Evolutionary conservation across 2,797 vertebrate genomes (phyloP), one percentile per base, ranked within the genome.

Genomic region (Aldrovandia affinis): DNA sequence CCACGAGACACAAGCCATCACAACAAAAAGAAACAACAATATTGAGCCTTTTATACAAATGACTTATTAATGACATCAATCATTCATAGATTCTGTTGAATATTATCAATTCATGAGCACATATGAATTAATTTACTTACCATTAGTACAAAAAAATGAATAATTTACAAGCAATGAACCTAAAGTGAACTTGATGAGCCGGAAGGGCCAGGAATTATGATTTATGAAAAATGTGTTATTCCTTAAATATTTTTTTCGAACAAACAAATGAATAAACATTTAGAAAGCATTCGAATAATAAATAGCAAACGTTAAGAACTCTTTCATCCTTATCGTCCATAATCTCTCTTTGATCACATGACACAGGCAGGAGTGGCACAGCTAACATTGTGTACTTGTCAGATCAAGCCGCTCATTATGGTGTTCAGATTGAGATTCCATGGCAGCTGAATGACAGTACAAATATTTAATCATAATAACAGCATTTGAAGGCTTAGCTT

Each of bases 261-360:
- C 12, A 14, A 30, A 14, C n/a, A 2, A 70, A 22, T 36, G 22
- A 30, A 68, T 70, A 39, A 36, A 39, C 30, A 70, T 39, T 1
- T 36, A 70, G 8, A 15, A 70, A 22, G 8, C 70, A 50, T 78
- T 78, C 25, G n/a, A 42, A 78, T 25, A 44, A 42, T 47, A n/a
- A 47, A 78, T 6, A 10, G 7, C 18, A 78, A 47, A 47, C 25
- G 22, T 44, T 78, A n/a, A 47, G 22, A 75, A 75, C 44, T 78
- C 44, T 47, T 47, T 18, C 75, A 42, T 12, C 15, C 75, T 78
- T 47, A 42, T 80, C 28, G 33, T 9, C 14, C 6, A 22, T 80
- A 44, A 39, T 70, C 33, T 65, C 42, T 83, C 77, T 79, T 33
- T 36, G 68, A 30, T 63, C 55, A 52, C 57, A 83, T 65, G 52